phyloP scores from a whole-genome alignment of 2,888 invertebrate species.

The Phortica okadai region DNA sequence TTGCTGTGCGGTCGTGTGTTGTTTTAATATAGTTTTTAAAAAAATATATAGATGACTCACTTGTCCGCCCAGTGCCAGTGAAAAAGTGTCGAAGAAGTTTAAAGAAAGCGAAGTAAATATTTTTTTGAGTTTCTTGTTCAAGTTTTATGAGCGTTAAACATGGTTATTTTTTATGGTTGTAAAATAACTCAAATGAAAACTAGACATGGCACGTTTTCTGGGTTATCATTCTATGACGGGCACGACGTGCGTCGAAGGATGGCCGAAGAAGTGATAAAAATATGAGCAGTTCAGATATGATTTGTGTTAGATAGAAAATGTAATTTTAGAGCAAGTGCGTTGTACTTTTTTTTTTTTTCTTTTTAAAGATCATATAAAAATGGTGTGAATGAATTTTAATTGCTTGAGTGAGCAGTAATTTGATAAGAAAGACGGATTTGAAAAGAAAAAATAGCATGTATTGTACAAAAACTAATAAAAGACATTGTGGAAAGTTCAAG shows the following conservation, averaged over 20 bases:
- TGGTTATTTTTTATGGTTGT: slow-evolving; percentile 6
- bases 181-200: neutral
- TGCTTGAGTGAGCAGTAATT: neutral
- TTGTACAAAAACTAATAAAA: too few species aligned
- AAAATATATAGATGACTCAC: neutral
- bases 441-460: neutral
- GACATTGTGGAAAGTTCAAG: too few species aligned
- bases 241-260: neutral
- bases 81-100: neutral
- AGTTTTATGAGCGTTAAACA: slow-evolving; percentile 1
- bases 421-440: neutral
- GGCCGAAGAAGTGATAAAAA: neutral
- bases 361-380: neutral
- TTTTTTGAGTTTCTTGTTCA: neutral
- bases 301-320: neutral
- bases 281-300: neutral
- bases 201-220: neutral
- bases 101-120: slow-evolving; percentile 3
- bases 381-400: neutral
- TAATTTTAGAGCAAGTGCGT: neutral
- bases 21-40: neutral
- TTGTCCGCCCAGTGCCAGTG: neutral
- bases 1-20: neutral
- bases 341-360: neutral
- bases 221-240: neutral